Evolutionary conservation across 2,113 vertebrate species (phyloP).

Genomic region (Megalops atlanticus): DNA sequence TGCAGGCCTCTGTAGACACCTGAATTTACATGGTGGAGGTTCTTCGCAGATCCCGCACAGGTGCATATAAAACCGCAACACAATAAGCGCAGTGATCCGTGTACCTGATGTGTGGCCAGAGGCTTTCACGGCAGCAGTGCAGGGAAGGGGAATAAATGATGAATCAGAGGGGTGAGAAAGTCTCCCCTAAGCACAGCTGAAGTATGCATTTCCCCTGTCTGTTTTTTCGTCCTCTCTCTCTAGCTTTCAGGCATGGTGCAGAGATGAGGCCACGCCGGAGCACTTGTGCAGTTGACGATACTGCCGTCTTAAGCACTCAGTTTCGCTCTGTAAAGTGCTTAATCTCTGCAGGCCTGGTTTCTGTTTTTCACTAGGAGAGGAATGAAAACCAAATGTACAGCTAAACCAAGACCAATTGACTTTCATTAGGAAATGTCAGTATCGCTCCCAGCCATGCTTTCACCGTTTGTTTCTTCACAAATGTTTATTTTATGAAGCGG

Average conservation of each 20-base stretch:
- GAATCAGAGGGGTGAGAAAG: no score
- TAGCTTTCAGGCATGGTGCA: neutral
- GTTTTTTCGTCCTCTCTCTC: neutral
- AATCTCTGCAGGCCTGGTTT: conserved; percentile 13
- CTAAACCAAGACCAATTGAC: conserved; percentile 27
- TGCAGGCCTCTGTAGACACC: neutral
- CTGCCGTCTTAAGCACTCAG: conserved; percentile 21
- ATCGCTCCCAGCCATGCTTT: neutral
- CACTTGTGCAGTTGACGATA: conserved; percentile 4
- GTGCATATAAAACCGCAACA: neutral
- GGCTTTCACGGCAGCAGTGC: neutral
- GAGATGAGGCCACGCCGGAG: neutral
- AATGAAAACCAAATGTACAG: conserved; percentile 39
- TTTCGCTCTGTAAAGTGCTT: conserved; percentile 24
- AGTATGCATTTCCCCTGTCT: neutral
- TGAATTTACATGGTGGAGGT: neutral
- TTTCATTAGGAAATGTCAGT: conserved; percentile 24
- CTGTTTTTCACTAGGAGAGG: neutral
- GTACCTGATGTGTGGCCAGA: neutral
- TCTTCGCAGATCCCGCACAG: neutral
- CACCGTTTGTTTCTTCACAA: neutral
- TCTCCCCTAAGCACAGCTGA: no score
- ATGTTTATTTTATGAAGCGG: neutral
- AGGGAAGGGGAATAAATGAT: neutral
- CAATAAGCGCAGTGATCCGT: neutral